These are phyloP conservation scores for Trichoplusia ni DNA, from an alignment of 1,140 invertebrate species.

Conservation along the genomic window DNA sequence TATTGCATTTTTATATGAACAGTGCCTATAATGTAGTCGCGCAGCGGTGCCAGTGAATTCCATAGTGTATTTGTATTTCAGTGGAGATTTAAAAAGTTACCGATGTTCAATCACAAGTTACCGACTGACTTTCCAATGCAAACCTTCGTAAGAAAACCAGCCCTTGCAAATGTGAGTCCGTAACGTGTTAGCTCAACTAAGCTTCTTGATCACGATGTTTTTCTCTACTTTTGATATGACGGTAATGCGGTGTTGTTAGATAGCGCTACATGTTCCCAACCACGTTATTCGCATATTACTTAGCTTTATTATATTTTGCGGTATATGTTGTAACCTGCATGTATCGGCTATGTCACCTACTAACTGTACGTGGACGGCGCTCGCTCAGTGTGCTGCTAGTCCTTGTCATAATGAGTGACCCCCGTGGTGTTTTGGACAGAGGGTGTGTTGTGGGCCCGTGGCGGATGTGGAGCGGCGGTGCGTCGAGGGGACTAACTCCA, in stretches of 20 bases:
- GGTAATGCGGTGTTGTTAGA: constrained; percentile 68
- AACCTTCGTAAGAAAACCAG: constrained; percentile 94
- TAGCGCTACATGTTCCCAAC: constrained; percentile 65
- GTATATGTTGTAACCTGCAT: constrained; percentile 70
- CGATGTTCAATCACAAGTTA: constrained; percentile 81
- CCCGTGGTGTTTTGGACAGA: constrained; percentile 75
- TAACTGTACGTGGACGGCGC: constrained; percentile 42
- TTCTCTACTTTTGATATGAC: constrained; percentile 49
- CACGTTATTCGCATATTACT: constrained; percentile 64
- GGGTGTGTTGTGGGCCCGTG: constrained; percentile 66
- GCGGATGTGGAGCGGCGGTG: constrained; percentile 53
- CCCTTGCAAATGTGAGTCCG: constrained; percentile 92
- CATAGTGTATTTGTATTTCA: constrained; percentile 70
- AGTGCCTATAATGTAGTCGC: constrained; percentile 48
- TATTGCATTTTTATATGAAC: constrained; percentile 54
- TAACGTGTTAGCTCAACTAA: constrained; percentile 48
- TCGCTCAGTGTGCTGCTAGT: constrained; percentile 48
- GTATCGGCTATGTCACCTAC: constrained; percentile 55
- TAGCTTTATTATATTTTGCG: constrained; percentile 73
- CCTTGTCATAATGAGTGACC: constrained; percentile 72
- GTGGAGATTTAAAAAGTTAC: constrained; percentile 61
- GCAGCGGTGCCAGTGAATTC: constrained; percentile 53
- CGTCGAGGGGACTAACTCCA: constrained; percentile 49
- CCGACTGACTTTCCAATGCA: constrained; percentile 86
- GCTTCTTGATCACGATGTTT: constrained; percentile 50